A percentile compares a stretch with the other conserved stretches of the same genome.
Evolutionary conservation across 2,797 vertebrate species (phyloP).

Genomic region (Euthynnus affinis): DNA sequence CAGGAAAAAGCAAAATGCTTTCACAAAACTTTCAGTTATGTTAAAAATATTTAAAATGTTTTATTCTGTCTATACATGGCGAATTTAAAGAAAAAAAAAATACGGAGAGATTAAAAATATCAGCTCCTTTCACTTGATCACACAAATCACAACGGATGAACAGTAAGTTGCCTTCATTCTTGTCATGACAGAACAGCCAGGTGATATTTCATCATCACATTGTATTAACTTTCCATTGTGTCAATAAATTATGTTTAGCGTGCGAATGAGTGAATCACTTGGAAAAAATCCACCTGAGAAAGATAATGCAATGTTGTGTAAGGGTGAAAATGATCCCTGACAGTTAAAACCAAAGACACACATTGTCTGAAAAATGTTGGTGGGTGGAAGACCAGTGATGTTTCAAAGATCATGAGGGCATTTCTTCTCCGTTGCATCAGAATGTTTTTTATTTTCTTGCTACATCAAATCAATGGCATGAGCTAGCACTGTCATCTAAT

Average conservation of each 20-base stretch:
- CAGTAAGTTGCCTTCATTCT: neutral
- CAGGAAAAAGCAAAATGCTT: neutral
- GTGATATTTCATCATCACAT: neutral
- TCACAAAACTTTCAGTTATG: neutral
- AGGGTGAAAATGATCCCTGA: neutral
- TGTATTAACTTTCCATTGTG: neutral
- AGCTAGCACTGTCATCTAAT: neutral
- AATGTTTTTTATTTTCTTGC: neutral
- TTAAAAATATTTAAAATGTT: neutral
- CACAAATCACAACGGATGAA: neutral
- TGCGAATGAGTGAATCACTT: slow-evolving; percentile 33
- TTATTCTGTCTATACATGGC: no score
- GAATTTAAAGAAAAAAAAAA: neutral
- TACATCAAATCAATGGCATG: neutral
- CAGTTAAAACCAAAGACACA: neutral
- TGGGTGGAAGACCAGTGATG: neutral
- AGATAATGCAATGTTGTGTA: neutral
- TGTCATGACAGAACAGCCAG: neutral
- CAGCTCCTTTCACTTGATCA: neutral
- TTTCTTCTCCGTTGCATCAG: neutral
- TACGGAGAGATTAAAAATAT: neutral
- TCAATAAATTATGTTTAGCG: neutral
- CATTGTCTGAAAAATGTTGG: neutral
- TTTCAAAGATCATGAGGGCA: neutral
- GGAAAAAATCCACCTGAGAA: slow-evolving; percentile 34